Evolutionary conservation across 2,797 vertebrate genomes (phyloP), one percentile per base, ranked within the genome.

Genomic region (Lepus townsendii): DNA sequence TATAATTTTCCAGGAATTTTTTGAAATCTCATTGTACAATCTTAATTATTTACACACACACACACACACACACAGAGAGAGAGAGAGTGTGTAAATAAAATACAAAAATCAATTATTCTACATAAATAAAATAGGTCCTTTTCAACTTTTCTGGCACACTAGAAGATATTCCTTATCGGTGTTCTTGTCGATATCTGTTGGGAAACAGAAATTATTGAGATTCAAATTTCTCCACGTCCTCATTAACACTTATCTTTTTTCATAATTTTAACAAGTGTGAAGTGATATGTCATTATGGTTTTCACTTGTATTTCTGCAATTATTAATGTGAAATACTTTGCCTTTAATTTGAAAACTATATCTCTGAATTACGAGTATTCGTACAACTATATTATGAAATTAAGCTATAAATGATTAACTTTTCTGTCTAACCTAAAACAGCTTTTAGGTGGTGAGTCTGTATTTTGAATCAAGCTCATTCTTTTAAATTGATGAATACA

Each of bases 401-500:
- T 60, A 17, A 94, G 93, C 75, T 71, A 73, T 66, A n/a, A 75
- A 71, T 84, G 26, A 92, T 88, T 76, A 63, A 47, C 85, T 77
- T 83, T 52, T 90, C n/a, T 32, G 3, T 3, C 13, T 32, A 94
- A 24, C 7, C 16, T 83, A 83, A 86, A 77, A 60, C 17, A 91
- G 6, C 8, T 88, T 84, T 1, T 62, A 94, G 4, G 63, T 91
- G 60, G 14, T 85, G 12, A 84, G 60, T 6, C 5, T 84, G 14
- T 68, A 80, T 82, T 93, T 38, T 93, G 19, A 94, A 94, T 93
- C 57, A 93, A 85, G 16, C 19, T 88, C 5, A 62, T 66, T 42
- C 1, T 82, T 88, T 91, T 12, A 75, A 69, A 86, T 54, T 71
- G 66, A 82, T 76, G 27, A 77, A 60, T 47, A 77, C 2, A 88